Evolutionary conservation across 2,113 vertebrate genomes (phyloP).

Genomic region (Myiozetetes cayanensis): DNA sequence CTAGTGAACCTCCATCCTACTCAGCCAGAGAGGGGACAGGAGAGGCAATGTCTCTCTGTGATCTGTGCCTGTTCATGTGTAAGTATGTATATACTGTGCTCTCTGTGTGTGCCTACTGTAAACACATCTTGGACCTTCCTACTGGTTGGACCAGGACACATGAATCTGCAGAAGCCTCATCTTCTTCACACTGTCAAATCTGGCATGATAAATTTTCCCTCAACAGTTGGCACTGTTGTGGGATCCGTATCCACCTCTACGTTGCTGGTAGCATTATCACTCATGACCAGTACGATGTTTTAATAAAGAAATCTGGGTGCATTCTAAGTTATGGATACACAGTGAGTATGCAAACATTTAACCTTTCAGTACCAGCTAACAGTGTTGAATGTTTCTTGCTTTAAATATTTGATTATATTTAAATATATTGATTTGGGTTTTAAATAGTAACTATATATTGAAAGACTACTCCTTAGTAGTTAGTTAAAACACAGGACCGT

Average conservation of each 20-base stretch:
- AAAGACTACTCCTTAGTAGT: neutral
- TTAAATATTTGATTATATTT: neutral
- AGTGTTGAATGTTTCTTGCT: neutral
- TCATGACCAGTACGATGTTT: neutral
- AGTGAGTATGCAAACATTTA: neutral
- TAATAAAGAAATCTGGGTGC: neutral
- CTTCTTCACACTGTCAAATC: neutral
- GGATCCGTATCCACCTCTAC: neutral
- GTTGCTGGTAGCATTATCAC: neutral
- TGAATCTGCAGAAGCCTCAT: neutral
- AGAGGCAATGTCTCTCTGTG: neutral
- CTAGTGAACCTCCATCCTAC: neutral
- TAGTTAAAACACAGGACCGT: neutral
- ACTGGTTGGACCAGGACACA: neutral
- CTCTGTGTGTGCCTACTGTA: neutral
- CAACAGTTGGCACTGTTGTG: neutral
- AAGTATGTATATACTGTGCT: rapidly evolving
- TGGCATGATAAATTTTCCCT: neutral
- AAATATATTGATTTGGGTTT: neutral
- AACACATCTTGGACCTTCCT: neutral
- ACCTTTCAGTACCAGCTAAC: neutral
- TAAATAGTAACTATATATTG: neutral
- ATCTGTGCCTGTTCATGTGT: neutral
- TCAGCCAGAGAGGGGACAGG: neutral
- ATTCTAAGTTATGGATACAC: neutral